Conservation (phyloP, 2,888 invertebrate genomes). For the Steinernema carpocapsae region DNA sequence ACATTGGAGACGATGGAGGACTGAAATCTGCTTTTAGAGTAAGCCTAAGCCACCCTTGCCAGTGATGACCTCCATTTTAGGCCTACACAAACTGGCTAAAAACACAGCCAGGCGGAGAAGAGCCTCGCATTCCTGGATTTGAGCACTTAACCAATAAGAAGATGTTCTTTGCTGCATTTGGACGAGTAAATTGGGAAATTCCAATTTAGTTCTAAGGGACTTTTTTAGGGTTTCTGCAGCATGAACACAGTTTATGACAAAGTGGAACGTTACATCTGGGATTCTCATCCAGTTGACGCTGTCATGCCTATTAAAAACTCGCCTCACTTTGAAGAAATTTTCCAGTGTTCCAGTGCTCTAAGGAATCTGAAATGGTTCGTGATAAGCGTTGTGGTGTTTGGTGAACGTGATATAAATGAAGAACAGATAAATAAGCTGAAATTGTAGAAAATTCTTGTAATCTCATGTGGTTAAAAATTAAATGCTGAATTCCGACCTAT, state of each 20-base stretch:
- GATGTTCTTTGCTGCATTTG: constrained; percentile 63
- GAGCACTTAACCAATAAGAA: constrained; percentile 59
- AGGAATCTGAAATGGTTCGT: neutral
- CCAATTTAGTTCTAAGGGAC: no score
- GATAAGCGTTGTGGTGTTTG: neutral
- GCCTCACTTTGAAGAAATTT: neutral
- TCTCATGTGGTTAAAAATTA: no score
- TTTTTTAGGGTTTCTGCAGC: neutral
- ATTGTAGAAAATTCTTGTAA: no score
- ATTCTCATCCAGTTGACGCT: neutral
- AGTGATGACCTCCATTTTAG: constrained; percentile 34
- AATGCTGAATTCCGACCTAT: no score
- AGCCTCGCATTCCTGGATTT: constrained; percentile 56
- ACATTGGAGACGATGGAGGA: constrained; percentile 66
- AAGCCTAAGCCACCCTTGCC: neutral
- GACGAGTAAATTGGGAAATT: neutral
- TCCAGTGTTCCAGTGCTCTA: neutral
- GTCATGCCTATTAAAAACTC: neutral
- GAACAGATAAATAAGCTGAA: no score
- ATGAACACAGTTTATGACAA: neutral
- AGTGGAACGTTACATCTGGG: neutral
- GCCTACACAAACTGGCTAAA: constrained; percentile 52
- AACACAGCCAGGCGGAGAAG: constrained; percentile 43
- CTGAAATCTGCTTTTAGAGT: constrained; percentile 58
- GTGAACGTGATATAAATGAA: neutral